Conservation (phyloP, 2,113 vertebrate genomes). For the Antechinus flavipes region DNA sequence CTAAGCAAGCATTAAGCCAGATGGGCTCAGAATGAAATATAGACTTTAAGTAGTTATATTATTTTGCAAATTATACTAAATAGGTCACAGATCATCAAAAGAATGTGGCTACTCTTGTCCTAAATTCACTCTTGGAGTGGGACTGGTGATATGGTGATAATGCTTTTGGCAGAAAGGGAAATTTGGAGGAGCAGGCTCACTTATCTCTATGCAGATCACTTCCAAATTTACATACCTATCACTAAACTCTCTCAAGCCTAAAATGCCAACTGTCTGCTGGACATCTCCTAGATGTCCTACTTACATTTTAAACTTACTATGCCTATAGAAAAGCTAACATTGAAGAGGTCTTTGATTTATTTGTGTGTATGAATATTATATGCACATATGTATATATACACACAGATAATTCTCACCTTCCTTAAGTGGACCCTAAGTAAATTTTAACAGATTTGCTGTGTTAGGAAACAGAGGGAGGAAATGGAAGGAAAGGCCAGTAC, state of each 20-base stretch:
- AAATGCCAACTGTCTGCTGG: background rate
- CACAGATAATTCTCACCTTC: background rate
- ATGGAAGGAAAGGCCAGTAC: background rate
- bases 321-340: background rate
- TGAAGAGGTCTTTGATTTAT: background rate
- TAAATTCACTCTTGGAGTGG: background rate
- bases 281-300: background rate
- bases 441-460: background rate
- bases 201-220: background rate
- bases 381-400: background rate
- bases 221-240: background rate
- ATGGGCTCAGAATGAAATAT: background rate
- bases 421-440: background rate
- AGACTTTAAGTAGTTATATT: constrained; percentile 18
- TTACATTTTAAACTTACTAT: background rate
- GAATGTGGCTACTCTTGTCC: background rate
- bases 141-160: background rate
- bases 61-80: constrained; percentile 52
- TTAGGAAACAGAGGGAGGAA: background rate
- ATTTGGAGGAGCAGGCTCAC: background rate
- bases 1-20: constrained; percentile 29
- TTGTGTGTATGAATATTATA: background rate
- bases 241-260: background rate
- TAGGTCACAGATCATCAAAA: constrained; percentile 35
- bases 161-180: background rate